Percentiles rank a stretch among this genome's conserved stretches.
Conservation (phyloP, 2,888 invertebrate species). For the Scaptodrosophila latifasciaeformis region DNA sequence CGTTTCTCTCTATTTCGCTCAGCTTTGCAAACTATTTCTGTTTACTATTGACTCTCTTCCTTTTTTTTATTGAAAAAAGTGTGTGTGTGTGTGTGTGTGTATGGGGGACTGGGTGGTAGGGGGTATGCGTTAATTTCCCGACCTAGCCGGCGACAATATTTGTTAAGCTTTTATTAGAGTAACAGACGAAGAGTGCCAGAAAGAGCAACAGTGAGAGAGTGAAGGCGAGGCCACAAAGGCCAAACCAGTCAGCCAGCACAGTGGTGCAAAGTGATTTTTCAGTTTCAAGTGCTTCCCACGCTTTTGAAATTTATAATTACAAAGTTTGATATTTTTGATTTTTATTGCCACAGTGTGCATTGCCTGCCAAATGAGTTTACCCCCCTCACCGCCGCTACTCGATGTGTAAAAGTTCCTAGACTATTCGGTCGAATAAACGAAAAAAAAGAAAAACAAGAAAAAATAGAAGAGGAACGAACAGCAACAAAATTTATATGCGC, state of each 20-base stretch:
- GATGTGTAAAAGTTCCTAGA: slow-evolving; percentile 66
- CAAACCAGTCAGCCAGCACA: slow-evolving; percentile 2
- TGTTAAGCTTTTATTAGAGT: slow-evolving; percentile 60
- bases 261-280: not conserved
- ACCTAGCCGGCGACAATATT: slow-evolving; percentile 72
- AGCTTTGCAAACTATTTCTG: slow-evolving; percentile 60
- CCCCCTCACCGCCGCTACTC: slow-evolving; percentile 55
- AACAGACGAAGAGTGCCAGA: slow-evolving; percentile 20
- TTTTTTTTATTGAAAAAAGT: no score
- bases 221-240: not conserved
- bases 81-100: not conserved
- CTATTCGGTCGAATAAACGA: slow-evolving; percentile 39
- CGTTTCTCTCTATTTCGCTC: slow-evolving; percentile 41
- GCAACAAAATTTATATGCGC: slow-evolving; percentile 68
- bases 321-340: no score
- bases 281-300: not conserved
- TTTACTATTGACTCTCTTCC: slow-evolving; percentile 61
- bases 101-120: not conserved
- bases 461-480: slow-evolving; percentile 21
- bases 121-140: slow-evolving; percentile 63
- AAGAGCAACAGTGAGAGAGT: not conserved
- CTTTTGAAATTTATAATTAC: no score
- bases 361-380: slow-evolving; percentile 45
- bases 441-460: slow-evolving; percentile 22
- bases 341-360: slow-evolving; percentile 28